Evolutionary conservation across 2,113 vertebrate species (phyloP).

Genomic region (Lota lota): DNA sequence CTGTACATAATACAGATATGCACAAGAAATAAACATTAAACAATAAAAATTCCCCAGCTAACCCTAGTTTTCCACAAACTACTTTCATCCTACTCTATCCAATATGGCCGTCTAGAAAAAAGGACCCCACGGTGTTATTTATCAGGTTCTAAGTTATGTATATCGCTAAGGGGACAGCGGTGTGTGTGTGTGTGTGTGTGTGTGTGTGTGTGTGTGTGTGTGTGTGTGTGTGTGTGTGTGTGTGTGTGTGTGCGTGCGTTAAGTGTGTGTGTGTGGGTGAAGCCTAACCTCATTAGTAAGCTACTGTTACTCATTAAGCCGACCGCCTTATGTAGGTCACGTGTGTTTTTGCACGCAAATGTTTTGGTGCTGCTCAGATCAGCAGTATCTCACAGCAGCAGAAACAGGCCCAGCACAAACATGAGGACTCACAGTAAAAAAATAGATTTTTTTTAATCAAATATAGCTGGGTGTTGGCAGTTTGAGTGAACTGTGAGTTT

Average conservation of each 20-base stretch:
- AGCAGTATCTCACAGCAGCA: slow-evolving; percentile 25
- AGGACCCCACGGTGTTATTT: slow-evolving; percentile 11
- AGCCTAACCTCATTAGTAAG: slow-evolving; percentile 47
- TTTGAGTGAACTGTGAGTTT: too few species aligned
- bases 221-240: too few species aligned
- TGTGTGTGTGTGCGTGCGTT: too few species aligned
- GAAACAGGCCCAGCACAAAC: slow-evolving; percentile 8
- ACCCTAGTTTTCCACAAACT: too few species aligned
- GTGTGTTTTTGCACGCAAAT: slow-evolving; percentile 37
- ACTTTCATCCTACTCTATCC: too few species aligned
- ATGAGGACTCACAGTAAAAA: slow-evolving; percentile 33
- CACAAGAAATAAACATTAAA: too few species aligned
- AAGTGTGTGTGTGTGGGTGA: slow-evolving; percentile 13
- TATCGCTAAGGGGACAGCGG: slow-evolving; percentile 16
- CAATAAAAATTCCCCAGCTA: too few species aligned
- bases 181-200: neutral
- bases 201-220: too few species aligned
- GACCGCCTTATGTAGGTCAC: slow-evolving; percentile 52
- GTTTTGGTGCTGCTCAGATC: slow-evolving; percentile 36
- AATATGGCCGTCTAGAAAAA: too few species aligned
- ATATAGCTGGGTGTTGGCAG: too few species aligned
- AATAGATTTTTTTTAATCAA: too few species aligned
- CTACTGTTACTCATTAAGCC: slow-evolving; percentile 59
- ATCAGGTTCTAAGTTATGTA: slow-evolving; percentile 14
- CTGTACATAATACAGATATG: too few species aligned